Evolutionary conservation across 2,888 invertebrate species (phyloP).

Genomic region (Drosophila conformis): DNA sequence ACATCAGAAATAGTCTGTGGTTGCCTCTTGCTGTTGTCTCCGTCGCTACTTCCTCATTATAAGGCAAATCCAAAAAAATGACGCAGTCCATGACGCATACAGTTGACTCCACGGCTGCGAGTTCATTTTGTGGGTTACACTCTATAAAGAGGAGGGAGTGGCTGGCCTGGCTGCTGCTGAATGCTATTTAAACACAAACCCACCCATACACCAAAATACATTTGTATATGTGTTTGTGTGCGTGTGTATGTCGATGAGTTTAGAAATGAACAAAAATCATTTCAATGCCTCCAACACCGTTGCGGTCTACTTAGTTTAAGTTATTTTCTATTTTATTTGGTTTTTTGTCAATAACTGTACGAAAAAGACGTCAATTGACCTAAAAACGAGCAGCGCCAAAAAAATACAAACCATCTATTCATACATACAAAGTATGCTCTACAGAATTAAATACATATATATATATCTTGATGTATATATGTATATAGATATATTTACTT

Average conservation of each 20-base stretch:
- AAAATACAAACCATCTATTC: slow-evolving; percentile 9
- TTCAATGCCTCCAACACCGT: slow-evolving; percentile 35
- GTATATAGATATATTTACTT: slow-evolving; percentile 13
- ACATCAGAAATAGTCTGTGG: slow-evolving; percentile 40
- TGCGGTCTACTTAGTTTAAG: slow-evolving; percentile 53
- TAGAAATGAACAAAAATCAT: slow-evolving; percentile 28
- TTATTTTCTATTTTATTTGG: slow-evolving; percentile 21
- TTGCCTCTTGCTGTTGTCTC: slow-evolving; percentile 25
- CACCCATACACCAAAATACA: slow-evolving; percentile 10
- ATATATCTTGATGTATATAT: background rate
- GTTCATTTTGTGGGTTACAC: slow-evolving; percentile 23
- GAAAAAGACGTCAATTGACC: slow-evolving; percentile 68
- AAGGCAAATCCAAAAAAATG: slow-evolving; percentile 59
- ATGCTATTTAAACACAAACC: slow-evolving; percentile 37
- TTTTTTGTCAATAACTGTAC: slow-evolving; percentile 57
- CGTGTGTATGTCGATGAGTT: slow-evolving; percentile 14
- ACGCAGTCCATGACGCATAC: slow-evolving; percentile 62
- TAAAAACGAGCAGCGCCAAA: slow-evolving; percentile 64
- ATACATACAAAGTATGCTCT: background rate
- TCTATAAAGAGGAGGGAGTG: slow-evolving; percentile 49
- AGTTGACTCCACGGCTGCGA: slow-evolving; percentile 36
- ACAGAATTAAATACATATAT: slow-evolving; percentile 1
- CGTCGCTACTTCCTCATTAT: slow-evolving; percentile 52
- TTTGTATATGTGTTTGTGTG: background rate
- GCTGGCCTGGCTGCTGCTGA: slow-evolving; percentile 22